These are phyloP conservation scores for Hirtodrosophila confusa DNA, from an alignment of 2,888 invertebrate species.

Conservation along the genomic window DNA sequence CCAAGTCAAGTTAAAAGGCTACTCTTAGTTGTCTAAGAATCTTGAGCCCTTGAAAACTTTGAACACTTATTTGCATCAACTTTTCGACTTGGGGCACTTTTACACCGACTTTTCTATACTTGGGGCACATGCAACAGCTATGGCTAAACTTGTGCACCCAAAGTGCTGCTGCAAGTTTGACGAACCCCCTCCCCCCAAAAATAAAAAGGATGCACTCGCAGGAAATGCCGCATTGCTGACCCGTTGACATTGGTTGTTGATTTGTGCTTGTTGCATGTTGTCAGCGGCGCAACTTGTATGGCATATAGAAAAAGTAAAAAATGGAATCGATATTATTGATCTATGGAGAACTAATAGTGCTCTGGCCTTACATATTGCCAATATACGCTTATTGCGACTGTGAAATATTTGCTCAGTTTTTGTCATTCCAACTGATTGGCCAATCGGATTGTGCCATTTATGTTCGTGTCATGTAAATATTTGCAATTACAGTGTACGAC, in stretches of 20 bases:
- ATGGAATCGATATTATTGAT: constrained; percentile 74
- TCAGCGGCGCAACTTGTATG: constrained; percentile 6
- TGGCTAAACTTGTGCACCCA: constrained; percentile 4
- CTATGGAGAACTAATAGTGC: constrained; percentile 19
- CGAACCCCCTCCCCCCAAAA: constrained; percentile 2
- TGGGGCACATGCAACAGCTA: constrained; percentile 40
- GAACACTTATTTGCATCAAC: no score
- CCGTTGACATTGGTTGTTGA: constrained; percentile 46
- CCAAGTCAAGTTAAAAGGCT: no score
- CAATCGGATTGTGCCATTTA: constrained; percentile 35
- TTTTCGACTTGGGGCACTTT: no score
- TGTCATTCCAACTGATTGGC: constrained; percentile 69
- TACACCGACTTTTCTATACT: no score
- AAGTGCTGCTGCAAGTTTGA: constrained; percentile 27
- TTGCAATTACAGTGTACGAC: constrained; percentile 28
- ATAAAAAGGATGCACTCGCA: constrained; percentile 1
- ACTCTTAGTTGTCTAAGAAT: no score
- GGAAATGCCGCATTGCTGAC: constrained; percentile 38
- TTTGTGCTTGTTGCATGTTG: constrained; percentile 36
- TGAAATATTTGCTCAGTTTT: constrained; percentile 54
- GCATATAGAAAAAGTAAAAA: constrained; percentile 7
- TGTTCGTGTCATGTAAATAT: constrained; percentile 35
- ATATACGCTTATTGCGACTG: constrained; percentile 29
- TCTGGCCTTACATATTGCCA: constrained; percentile 30
- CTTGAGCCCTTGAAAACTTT: no score